These are phyloP conservation scores for Polyploca ridens DNA, from an alignment of 2,888 invertebrate genomes.

Conservation along the genomic window DNA sequence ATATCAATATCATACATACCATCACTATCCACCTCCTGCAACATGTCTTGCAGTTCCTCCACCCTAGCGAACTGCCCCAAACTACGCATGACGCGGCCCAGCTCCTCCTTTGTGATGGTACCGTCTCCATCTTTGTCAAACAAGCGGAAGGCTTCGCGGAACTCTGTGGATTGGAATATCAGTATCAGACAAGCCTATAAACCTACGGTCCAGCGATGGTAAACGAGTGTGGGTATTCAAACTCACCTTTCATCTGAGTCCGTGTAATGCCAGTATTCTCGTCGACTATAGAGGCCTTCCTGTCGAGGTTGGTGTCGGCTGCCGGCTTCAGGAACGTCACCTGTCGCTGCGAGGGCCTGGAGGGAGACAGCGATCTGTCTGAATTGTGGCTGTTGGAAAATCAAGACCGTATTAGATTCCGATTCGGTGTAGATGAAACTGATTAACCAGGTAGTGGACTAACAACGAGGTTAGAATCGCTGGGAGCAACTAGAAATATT, in stretches of 20 bases:
- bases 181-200: background rate
- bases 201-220: too few species aligned
- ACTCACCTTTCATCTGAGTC: constrained; percentile 92
- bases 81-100: constrained; percentile 93
- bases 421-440: background rate
- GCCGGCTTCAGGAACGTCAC: constrained; percentile 78
- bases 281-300: constrained; percentile 78
- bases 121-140: constrained; percentile 96
- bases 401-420: background rate
- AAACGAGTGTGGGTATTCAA: background rate
- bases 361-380: constrained; percentile 54
- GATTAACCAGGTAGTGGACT: too few species aligned
- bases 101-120: constrained; percentile 93
- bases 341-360: constrained; percentile 57
- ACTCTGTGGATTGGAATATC: constrained; percentile 80
- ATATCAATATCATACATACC: constrained; percentile 71
- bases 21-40: constrained; percentile 92
- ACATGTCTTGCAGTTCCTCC: constrained; percentile 94
- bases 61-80: constrained; percentile 94
- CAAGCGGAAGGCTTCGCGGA: constrained; percentile 93
- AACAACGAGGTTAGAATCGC: too few species aligned
- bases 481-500: too few species aligned
- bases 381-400: constrained; percentile 56
- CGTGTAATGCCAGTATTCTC: constrained; percentile 84
- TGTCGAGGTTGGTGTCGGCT: constrained; percentile 71